Evolutionary conservation across 2,113 vertebrate genomes (phyloP), one percentile per base, ranked within the genome.

Genomic region (Trachemys scripta): DNA sequence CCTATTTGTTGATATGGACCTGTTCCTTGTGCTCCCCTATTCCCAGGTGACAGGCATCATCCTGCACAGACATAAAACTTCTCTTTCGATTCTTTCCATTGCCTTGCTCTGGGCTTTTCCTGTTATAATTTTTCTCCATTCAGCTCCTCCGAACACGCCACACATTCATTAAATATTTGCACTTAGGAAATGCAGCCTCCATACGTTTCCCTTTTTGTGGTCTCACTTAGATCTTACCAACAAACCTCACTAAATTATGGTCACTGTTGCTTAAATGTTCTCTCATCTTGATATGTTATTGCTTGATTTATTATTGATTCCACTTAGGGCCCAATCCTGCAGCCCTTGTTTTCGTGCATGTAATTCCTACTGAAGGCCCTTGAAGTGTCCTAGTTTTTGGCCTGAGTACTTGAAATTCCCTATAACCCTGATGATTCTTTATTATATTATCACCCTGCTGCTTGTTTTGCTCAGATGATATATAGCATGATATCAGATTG

Each of bases 241-340:
- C 51, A 93, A 94, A 90, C 50, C 22, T 89, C 54, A 49, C 83
- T 82, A 81, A 86, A 94, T 91, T 83, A 62, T 50, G 54, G 42
- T 53, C 79, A 79, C 42, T 35, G 45, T 42, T 85, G 25, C 56
- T 96, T 92, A 89, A 93, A 92, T 45, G 35, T 7, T 57, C 89
- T 93, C 51, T 93, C 24, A 47, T 50, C 9, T 49, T 87, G 92
- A 24, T 53, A 17, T 54, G 7, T 6, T 76, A 38, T 17, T 84
- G 16, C 50, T 86, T 90, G 82, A 95, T 57, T 79, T 35, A 86
- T 94, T 94, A 96, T 91, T 59, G 89, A 56, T 94, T 91, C 53
- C 69, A 92, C 45, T 90, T 75, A 35, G 42, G n/a, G 31, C 1
- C 1, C 50, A 65, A 27, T 81, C 84, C 57, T 79, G 54, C 59